Evolutionary conservation across 2,797 vertebrate species (phyloP), one percentile per base, ranked within the genome.

Genomic region (Rallus crepitans): DNA sequence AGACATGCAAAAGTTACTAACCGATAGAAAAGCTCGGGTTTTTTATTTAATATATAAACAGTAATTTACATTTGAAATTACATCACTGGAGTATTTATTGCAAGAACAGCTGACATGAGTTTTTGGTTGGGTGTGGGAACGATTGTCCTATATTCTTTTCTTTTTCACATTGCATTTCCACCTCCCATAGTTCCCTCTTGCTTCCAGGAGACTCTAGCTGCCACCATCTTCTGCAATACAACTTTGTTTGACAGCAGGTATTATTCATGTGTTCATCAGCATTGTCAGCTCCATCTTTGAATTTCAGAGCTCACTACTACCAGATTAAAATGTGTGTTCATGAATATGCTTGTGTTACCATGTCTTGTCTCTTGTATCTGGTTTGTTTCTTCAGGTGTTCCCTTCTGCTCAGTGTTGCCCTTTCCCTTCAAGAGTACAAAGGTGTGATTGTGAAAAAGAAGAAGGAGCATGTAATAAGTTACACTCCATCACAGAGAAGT

Each of bases 401-500:
- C 45, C 23, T 87, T 75, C 48, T 87, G 73, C 11, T n/a, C 47
- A 10, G 2, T 8, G 5, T 23, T 12, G 1, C 27, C 35, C 63
- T 68, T 82, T 77, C 33, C 15, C 9, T 83, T 57, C 5, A 4
- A 63, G 30, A 76, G 12, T 25, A 77, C 64, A 93, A 73, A 89
- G n/a, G 37, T 0, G 16, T 15, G 8, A n/a, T 13, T 66, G 25
- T 79, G 30, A 77, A 37, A 73, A 55, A 45, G 59, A 56, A 63
- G 24, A 73, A 65, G 21, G 39, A 85, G 65, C 23, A 28, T 4
- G 7, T 25, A 66, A 65, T 12, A 33, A 77, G 27, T 91, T 37
- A 25, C 20, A 23, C 3, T 53, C 23, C 33, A 8, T 35, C 8
- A 2, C 1, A 0, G 31, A 40, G 33, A 53, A 60, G 14, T 14